Evolutionary conservation across 2,113 vertebrate genomes (phyloP).

Genomic region (Toxostoma redivivum): DNA sequence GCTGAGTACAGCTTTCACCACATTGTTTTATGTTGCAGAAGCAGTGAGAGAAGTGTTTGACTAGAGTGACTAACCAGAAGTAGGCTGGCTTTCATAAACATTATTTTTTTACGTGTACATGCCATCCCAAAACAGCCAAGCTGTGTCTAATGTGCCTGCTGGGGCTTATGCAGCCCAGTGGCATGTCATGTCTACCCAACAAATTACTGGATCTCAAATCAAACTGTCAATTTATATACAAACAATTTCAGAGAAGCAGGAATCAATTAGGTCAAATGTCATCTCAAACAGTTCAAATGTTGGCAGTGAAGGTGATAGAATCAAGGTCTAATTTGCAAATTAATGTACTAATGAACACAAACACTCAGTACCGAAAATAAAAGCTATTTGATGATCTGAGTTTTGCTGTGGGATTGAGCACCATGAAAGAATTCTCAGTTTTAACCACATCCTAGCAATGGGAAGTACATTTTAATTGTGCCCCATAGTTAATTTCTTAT

Average conservation of each 20-base stretch:
- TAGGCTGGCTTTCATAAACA: background rate
- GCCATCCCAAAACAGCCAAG: background rate
- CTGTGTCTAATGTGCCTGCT: background rate
- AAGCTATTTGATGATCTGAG: background rate
- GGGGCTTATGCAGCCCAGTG: background rate
- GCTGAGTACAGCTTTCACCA: background rate
- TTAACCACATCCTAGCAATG: background rate
- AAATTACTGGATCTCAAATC: background rate
- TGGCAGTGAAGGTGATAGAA: background rate
- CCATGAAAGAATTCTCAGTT: background rate
- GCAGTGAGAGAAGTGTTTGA: background rate
- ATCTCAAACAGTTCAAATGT: background rate
- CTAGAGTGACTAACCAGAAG: background rate
- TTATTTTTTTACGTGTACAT: accelerated
- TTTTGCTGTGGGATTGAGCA: background rate
- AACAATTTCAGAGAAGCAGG: background rate
- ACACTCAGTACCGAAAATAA: background rate
- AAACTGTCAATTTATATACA: background rate
- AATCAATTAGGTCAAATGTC: background rate
- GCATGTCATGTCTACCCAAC: background rate
- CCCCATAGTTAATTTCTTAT: background rate
- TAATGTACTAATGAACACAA: background rate
- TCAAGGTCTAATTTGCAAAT: background rate
- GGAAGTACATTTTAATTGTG: background rate
- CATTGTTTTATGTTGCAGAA: background rate